These are phyloP conservation scores for Berghia stephanieae DNA, from an alignment of 1,140 invertebrate species.

Conservation along the genomic window DNA sequence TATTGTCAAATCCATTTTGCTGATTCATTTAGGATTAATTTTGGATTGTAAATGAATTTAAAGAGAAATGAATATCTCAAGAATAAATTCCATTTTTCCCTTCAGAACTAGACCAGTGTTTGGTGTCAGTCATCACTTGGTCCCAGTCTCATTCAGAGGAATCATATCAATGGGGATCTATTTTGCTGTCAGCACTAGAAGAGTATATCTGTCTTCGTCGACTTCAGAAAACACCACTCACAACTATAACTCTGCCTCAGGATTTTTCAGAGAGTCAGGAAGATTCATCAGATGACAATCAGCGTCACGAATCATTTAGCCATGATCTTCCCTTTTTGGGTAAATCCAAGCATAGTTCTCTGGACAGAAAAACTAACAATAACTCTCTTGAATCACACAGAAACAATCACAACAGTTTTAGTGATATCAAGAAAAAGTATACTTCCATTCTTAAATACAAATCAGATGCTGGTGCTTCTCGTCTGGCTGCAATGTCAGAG, in stretches of 20 bases:
- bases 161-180: conserved; percentile 34
- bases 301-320: neutral
- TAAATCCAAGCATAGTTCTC: neutral
- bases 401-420: too few relatives aligned
- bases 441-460: conserved; percentile 25
- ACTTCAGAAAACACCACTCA: conserved; percentile 45
- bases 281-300: neutral
- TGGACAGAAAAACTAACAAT: conserved; percentile 9
- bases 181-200: conserved; percentile 44
- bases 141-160: neutral
- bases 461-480: neutral
- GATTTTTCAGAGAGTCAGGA: conserved; percentile 25
- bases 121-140: conserved; percentile 52
- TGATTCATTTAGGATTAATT: too few relatives aligned
- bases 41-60: neutral
- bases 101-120: conserved; percentile 52
- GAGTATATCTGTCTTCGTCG: conserved; percentile 50
- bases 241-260: conserved; percentile 42
- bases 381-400: too few relatives aligned
- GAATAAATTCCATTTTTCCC: conserved; percentile 23
- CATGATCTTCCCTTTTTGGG: neutral
- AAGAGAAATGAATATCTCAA: neutral
- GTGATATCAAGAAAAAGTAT: too few relatives aligned
- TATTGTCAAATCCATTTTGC: too few relatives aligned
- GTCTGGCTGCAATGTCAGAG: neutral